A percentile compares a stretch with the other conserved stretches of the same genome.
phyloP scores from a whole-genome alignment of 1,140 invertebrate species.

The Penaeus indicus region DNA sequence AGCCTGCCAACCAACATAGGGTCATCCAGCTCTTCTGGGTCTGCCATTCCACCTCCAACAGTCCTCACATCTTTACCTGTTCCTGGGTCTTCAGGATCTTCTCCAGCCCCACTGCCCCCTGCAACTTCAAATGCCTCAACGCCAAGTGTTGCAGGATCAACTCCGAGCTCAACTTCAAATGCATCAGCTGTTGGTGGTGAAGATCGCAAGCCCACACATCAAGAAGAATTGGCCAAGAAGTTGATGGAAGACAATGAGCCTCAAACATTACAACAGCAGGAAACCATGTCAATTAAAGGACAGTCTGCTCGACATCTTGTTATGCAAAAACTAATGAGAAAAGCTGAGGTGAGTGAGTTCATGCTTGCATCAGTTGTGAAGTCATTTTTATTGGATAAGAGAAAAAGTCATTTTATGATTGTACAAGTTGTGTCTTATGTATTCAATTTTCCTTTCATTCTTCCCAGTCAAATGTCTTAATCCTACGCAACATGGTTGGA shows the following conservation, averaged over 20 bases:
- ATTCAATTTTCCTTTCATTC: not conserved
- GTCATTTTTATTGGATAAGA: not conserved
- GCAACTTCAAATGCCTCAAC: conserved; percentile 27
- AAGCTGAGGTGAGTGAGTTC: conserved; percentile 74
- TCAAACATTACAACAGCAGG: conserved; percentile 95
- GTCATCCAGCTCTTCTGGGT: conserved; percentile 55
- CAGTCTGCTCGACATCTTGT: conserved; percentile 96
- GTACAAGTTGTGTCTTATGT: too few species aligned
- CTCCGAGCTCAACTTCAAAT: conserved; percentile 35
- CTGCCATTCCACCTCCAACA: conserved; percentile 66
- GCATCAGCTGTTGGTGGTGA: conserved; percentile 65
- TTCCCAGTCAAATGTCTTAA: conserved; percentile 79
- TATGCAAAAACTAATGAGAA: conserved; percentile 97
- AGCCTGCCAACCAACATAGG: conserved; percentile 44
- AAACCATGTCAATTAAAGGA: conserved; percentile 97
- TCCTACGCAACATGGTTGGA: conserved; percentile 96
- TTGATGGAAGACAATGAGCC: conserved; percentile 88
- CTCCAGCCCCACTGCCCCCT: conserved; percentile 70
- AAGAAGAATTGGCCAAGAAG: conserved; percentile 89
- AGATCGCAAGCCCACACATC: conserved; percentile 77
- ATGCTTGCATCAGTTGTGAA: not conserved
- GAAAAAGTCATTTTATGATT: not conserved
- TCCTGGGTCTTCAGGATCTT: conserved; percentile 68
- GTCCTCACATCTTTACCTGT: conserved; percentile 54
- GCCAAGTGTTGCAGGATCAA: not conserved